Conservation (phyloP, 2,113 vertebrate genomes). For the Aegotheles bennettii region DNA sequence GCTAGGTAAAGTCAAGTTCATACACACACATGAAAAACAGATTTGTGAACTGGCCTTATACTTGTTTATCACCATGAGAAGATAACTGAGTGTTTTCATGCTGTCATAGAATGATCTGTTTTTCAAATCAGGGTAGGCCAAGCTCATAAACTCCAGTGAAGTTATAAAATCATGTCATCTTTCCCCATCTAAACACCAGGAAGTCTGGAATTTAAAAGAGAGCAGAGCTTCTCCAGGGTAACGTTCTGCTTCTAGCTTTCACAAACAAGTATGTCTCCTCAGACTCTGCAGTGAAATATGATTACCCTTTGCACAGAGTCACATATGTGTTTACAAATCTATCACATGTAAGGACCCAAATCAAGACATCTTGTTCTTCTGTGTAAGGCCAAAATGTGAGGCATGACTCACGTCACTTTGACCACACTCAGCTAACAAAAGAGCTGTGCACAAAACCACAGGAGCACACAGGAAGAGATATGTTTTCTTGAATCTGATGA, state of each 20-base stretch:
- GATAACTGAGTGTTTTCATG: background rate
- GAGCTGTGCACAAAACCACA: background rate
- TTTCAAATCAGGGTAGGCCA: background rate
- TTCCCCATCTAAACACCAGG: background rate
- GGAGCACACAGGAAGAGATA: background rate
- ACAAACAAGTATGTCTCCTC: background rate
- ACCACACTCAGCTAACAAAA: background rate
- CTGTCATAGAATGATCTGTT: background rate
- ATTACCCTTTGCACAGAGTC: background rate
- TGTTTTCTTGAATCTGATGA: background rate
- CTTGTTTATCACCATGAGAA: background rate
- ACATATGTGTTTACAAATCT: background rate
- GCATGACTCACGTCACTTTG: background rate
- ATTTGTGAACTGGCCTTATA: background rate
- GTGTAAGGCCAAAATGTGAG: background rate
- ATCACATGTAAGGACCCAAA: background rate
- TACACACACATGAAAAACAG: background rate
- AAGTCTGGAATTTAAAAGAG: background rate
- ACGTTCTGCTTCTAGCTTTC: rapidly evolving
- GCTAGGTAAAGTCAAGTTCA: background rate
- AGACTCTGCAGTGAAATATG: background rate
- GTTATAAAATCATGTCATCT: background rate
- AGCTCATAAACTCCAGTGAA: background rate
- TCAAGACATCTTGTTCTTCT: background rate
- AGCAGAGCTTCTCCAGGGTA: background rate